phyloP scores from a whole-genome alignment of 2,888 invertebrate genomes.

The Strigamia maritima region DNA sequence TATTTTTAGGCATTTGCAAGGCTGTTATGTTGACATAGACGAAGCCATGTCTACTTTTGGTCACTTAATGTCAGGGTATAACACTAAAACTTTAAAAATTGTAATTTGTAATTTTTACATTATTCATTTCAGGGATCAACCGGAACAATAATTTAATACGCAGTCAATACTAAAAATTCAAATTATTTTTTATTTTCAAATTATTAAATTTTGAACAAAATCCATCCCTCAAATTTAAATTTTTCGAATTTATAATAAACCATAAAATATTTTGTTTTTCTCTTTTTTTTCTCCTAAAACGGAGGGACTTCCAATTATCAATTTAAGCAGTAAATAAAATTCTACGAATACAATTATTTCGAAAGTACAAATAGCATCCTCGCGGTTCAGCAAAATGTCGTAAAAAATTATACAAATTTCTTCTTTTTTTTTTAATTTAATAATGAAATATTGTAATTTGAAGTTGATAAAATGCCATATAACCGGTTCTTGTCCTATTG shows the following conservation, averaged over 20 bases:
- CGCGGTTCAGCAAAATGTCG: slow-evolving; percentile 24
- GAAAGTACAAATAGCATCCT: slow-evolving; percentile 11
- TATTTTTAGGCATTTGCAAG: slow-evolving; percentile 48
- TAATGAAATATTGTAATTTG: neutral
- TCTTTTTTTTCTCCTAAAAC: neutral
- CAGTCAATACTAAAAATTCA: neutral
- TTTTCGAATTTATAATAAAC: neutral
- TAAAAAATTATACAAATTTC: slow-evolving; percentile 1
- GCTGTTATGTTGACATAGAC: slow-evolving; percentile 52
- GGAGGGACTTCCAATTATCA: slow-evolving; percentile 17
- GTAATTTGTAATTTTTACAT: neutral
- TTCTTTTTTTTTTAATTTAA: neutral
- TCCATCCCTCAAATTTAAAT: slow-evolving; percentile 15
- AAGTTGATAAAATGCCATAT: neutral
- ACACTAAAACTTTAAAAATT: neutral
- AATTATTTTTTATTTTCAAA: neutral
- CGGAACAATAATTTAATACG: neutral
- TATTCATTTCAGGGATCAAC: neutral
- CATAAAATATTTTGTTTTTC: neutral
- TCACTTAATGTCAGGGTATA: slow-evolving; percentile 41
- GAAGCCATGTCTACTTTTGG: slow-evolving; percentile 50
- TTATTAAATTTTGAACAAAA: neutral
- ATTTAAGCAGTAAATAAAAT: neutral
- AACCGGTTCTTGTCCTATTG: neutral
- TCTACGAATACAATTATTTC: neutral